These are phyloP conservation scores for Anguilla marmorata DNA, from an alignment of 2,797 vertebrate genomes.

Conservation along the genomic window DNA sequence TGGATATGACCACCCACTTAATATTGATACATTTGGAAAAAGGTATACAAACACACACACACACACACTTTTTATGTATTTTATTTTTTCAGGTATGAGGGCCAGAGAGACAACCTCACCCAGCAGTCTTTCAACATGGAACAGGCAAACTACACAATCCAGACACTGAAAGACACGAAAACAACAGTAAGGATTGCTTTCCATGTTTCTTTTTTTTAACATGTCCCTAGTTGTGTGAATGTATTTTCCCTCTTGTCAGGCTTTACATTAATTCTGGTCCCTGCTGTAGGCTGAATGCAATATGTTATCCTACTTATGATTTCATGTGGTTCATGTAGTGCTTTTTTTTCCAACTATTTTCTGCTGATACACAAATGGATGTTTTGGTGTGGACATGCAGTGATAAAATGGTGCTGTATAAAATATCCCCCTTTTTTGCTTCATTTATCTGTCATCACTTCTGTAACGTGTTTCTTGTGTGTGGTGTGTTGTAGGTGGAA, in stretches of 20 bases:
- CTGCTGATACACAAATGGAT: neutral
- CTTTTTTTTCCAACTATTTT: neutral
- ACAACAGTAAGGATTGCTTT: slow-evolving; percentile 81
- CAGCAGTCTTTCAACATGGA: slow-evolving; percentile 99
- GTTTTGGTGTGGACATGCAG: neutral
- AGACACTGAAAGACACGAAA: slow-evolving; percentile 93
- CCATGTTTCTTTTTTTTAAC: neutral
- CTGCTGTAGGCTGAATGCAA: neutral
- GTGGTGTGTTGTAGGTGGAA: slow-evolving; percentile 79
- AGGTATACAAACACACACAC: neutral
- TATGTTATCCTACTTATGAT: neutral
- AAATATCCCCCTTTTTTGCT: neutral
- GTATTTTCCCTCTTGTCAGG: neutral
- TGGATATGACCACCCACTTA: neutral
- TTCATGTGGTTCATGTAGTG: neutral
- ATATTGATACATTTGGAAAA: neutral
- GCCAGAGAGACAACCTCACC: slow-evolving; percentile 89
- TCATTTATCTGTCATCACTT: neutral
- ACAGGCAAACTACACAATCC: slow-evolving; percentile 95
- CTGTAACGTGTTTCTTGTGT: neutral
- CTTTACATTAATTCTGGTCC: neutral
- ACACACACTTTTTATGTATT: neutral
- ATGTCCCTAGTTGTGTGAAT: neutral
- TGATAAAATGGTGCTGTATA: neutral
- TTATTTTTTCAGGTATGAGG: slow-evolving; percentile 83